These are phyloP conservation scores for Sprattus sprattus DNA, from an alignment of 2,113 vertebrate genomes.

Conservation along the genomic window DNA sequence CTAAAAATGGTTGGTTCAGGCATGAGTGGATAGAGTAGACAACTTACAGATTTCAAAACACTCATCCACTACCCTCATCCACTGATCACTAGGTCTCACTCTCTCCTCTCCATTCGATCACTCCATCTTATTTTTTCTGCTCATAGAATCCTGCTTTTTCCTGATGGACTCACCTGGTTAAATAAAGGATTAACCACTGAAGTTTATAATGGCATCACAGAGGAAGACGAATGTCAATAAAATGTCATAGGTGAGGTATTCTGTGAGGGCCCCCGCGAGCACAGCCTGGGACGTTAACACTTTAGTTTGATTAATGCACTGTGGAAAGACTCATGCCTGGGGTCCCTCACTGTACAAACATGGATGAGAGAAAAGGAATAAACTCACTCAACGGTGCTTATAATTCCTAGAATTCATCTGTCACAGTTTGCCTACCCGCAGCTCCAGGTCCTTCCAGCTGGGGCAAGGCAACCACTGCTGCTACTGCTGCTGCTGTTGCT, in stretches of 20 bases:
- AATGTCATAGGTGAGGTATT: neutral
- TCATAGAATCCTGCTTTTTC: neutral
- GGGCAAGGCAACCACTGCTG: neutral
- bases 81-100: neutral
- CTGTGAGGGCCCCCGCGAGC: neutral
- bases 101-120: neutral
- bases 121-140: neutral
- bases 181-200: neutral
- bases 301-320: slow-evolving; percentile 46
- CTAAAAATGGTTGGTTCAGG: neutral
- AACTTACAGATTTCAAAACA: neutral
- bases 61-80: neutral
- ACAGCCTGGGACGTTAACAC: slow-evolving; percentile 41
- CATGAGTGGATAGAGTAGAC: neutral
- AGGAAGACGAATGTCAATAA: slow-evolving; percentile 1
- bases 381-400: slow-evolving; percentile 38
- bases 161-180: neutral
- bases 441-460: slow-evolving; percentile 32
- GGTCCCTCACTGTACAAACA: slow-evolving; percentile 51
- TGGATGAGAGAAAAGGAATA: slow-evolving; percentile 36
- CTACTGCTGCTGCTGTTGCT: neutral
- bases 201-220: neutral
- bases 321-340: slow-evolving; percentile 56
- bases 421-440: neutral
- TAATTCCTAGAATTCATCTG: slow-evolving; percentile 43